Percentiles rank a stretch among this genome's conserved stretches.
Conservation (phyloP, 2,888 invertebrate species). For the Lysandra coridon region DNA sequence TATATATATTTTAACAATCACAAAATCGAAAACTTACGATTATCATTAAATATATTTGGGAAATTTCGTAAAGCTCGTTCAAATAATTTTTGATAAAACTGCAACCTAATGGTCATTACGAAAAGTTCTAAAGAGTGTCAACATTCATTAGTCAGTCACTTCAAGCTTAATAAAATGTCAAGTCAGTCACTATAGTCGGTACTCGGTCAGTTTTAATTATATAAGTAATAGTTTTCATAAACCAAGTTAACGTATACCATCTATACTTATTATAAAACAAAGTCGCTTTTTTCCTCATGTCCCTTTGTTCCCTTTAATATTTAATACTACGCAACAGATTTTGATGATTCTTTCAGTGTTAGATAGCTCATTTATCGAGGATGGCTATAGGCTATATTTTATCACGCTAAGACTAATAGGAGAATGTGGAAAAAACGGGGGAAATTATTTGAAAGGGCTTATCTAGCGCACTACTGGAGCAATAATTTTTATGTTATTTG, state of each 20-base stretch:
- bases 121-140: not conserved
- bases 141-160: not conserved
- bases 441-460: no score
- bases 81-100: not conserved
- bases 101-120: not conserved
- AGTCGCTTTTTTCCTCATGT: no score
- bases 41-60: slow-evolving; percentile 2
- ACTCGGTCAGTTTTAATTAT: not conserved
- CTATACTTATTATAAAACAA: no score
- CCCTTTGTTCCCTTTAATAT: no score
- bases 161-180: not conserved
- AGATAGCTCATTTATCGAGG: no score
- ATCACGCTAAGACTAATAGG: no score
- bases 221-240: not conserved
- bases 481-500: no score
- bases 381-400: no score
- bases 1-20: not conserved
- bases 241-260: not conserved
- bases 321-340: no score
- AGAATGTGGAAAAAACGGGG: no score
- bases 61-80: not conserved
- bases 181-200: not conserved
- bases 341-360: no score
- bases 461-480: no score
- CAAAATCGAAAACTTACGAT: not conserved